Evolutionary conservation across 2,888 invertebrate species (phyloP).

Genomic region (Noctua janthina): DNA sequence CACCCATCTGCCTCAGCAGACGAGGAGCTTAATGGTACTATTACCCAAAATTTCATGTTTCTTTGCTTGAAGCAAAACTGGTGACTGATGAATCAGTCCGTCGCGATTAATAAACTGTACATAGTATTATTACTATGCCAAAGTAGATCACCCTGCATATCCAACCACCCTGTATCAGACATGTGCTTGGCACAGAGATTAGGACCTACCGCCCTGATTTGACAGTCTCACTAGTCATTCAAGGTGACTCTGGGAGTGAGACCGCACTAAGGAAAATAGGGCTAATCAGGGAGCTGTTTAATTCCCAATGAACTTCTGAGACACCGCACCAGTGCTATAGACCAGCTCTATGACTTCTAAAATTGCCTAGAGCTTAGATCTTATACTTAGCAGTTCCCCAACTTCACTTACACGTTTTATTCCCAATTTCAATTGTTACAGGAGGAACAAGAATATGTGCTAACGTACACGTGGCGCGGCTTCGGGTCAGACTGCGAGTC

Average conservation of each 20-base stretch:
- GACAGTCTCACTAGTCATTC: not conserved
- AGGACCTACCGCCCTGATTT: not conserved
- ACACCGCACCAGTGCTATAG: not conserved
- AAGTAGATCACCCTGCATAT: not conserved
- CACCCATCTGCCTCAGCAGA: slow-evolving; percentile 82
- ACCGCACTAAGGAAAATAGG: not conserved
- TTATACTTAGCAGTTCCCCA: not conserved
- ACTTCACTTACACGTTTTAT: not conserved
- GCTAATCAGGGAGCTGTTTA: not conserved
- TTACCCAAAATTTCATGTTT: not conserved
- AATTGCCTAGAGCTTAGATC: not conserved
- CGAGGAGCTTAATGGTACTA: slow-evolving; percentile 41
- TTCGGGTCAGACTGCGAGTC: slow-evolving; percentile 92
- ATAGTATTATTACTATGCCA: not conserved
- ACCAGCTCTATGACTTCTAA: not conserved
- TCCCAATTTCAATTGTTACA: slow-evolving; percentile 64
- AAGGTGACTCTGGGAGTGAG: not conserved
- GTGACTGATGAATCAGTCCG: not conserved
- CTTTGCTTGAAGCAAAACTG: too few relatives aligned
- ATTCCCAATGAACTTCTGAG: not conserved
- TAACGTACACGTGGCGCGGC: slow-evolving; percentile 87
- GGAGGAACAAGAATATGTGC: slow-evolving; percentile 87
- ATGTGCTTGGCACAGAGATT: not conserved
- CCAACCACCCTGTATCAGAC: not conserved
- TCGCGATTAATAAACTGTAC: not conserved